phyloP scores from a whole-genome alignment of 2,113 vertebrate species.

The Anoura caudifer region DNA sequence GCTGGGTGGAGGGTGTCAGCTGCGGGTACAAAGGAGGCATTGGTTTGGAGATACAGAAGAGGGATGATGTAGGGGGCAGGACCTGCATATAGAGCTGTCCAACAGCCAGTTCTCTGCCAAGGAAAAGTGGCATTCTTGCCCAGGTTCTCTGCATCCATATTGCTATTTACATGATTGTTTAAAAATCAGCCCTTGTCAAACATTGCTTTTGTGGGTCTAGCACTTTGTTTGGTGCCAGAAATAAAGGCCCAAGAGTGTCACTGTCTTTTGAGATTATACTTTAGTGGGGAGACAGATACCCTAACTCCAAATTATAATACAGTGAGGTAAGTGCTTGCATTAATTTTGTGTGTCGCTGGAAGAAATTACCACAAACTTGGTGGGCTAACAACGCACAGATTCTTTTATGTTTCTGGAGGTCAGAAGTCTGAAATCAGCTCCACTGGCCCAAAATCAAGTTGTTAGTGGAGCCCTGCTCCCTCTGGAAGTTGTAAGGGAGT shows the following conservation, averaged over 20 bases:
- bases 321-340: not conserved
- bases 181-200: not conserved
- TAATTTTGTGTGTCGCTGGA: not conserved
- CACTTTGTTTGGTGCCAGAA: not conserved
- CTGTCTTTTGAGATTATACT: not conserved
- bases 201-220: not conserved
- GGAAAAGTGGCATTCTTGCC: no score
- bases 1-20: not conserved
- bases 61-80: not conserved
- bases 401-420: not conserved
- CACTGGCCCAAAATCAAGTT: not conserved
- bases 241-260: not conserved
- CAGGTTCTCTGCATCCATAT: not conserved
- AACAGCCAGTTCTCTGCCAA: no score
- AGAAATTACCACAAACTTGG: not conserved
- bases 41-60: not conserved
- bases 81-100: not conserved
- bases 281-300: not conserved
- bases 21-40: not conserved
- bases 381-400: not conserved
- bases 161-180: not conserved
- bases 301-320: not conserved
- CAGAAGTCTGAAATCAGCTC: not conserved
- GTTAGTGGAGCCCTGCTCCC: not conserved
- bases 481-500: not conserved